Evolutionary conservation across 2,888 invertebrate genomes (phyloP), one percentile per base, ranked within the genome.

Genomic region (Pyrrhia umbra): DNA sequence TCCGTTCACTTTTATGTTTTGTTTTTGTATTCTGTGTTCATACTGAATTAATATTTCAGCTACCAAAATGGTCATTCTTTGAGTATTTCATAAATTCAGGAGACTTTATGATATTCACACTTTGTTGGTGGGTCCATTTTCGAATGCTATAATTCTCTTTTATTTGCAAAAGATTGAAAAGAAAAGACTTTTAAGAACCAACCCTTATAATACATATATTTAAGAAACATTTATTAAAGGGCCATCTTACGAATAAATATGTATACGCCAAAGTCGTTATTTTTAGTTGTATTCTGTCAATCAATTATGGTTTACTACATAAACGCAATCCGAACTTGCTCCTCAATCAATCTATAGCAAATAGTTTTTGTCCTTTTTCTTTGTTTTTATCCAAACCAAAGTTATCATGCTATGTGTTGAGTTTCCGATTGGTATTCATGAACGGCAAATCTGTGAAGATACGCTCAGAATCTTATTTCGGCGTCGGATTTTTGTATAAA

Each of bases 401-500:
- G 49, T 34, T 69, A 70, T 70, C 69, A 45, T 61, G 58, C 46
- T 59, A 70, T 60, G 61, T 61, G 65, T 61, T 50, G 61, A 49
- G 58, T 68, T 50, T 50, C 10, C 63, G 45, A 78, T 78, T 80
- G 80, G 75, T 78, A 78, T 78, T 78, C 78, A 78, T 80, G 80
- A 78, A 78, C 77, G 74, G 70, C 59, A 77, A 78, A 80, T 80
- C 77, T 74, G 75, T 74, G 77, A 71, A 78, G 74, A 80, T 74
- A 68, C 76, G 71, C 71, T 64, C 71, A 61, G 74, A 80, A 80
- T 78, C 74, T 80, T 71, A 80, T 78, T 79, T 71, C 65, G 40
- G 60, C 57, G 59, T 55, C 64, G 49, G 39, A 60, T 73, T 68
- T 77, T 77, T 70, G 59, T 77, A 70, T 63, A 74, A 77, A 79